Percentiles rank a stretch among this genome's conserved stretches.
These are phyloP conservation scores for Micronycteris hirsuta DNA, from an alignment of 2,113 vertebrate species.

Conservation along the genomic window DNA sequence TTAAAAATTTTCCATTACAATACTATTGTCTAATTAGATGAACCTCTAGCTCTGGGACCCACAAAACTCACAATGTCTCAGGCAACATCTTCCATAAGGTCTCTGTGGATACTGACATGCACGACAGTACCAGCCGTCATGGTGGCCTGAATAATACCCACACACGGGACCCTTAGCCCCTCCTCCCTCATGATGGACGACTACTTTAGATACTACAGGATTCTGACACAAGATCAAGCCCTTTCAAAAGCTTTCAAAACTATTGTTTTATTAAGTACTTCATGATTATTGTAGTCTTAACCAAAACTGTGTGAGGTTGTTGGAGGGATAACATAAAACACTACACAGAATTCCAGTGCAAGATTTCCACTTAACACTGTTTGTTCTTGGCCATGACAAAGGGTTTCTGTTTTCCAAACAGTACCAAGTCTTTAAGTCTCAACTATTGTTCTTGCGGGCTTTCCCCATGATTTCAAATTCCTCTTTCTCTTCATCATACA, in stretches of 20 bases:
- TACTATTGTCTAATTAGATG: not conserved
- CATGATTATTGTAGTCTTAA: not conserved
- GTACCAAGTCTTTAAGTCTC: not conserved
- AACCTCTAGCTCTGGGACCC: not conserved
- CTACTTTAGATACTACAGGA: not conserved
- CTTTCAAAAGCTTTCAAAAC: not conserved
- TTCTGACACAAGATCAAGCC: not conserved
- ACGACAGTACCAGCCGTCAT: rapidly evolving
- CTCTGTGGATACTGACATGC: not conserved
- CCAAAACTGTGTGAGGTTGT: not conserved
- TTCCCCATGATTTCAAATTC: not conserved
- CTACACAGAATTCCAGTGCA: not conserved
- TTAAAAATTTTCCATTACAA: not conserved
- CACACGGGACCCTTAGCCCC: not conserved
- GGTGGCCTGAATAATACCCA: not conserved
- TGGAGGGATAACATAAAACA: not conserved
- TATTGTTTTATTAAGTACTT: not conserved
- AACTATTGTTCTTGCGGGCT: not conserved
- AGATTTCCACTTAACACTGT: not conserved
- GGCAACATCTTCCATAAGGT: not conserved
- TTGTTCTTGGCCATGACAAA: not conserved
- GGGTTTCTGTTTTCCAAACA: not conserved
- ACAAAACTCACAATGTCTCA: not conserved
- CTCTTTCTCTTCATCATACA: not conserved
- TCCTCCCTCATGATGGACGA: not conserved